Percentiles rank a stretch among this genome's conserved stretches.
Conservation (phyloP, 37 sponge, comb jelly and placozoan species). For the Corticium candelabrum region DNA sequence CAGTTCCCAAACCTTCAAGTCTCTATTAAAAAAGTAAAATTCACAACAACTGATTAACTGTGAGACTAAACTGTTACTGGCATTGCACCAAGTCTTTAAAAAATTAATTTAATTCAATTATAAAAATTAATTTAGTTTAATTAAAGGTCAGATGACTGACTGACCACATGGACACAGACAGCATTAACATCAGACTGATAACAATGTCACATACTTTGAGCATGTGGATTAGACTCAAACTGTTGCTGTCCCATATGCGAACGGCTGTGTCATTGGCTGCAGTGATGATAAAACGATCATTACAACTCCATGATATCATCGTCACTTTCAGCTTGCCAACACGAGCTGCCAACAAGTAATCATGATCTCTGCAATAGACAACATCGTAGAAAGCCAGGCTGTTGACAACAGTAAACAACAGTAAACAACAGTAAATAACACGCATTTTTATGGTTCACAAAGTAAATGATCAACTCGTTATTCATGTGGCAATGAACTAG, state of each 20-base stretch:
- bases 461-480: no score
- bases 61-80: no score
- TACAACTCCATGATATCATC: constrained; percentile 42
- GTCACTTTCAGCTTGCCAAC: constrained; percentile 2
- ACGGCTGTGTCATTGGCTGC: constrained; percentile 14
- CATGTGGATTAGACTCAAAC: background rate
- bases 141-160: background rate
- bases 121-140: no score
- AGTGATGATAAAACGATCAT: constrained; percentile 48
- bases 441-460: no score
- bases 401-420: no score
- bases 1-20: no score
- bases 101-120: no score
- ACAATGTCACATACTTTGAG: background rate
- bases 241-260: background rate
- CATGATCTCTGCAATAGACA: background rate
- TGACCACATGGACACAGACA: background rate
- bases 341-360: background rate
- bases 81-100: no score
- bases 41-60: no score
- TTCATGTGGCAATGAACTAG: no score
- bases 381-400: background rate
- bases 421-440: no score
- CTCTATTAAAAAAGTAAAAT: no score
- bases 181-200: background rate